phyloP scores from a whole-genome alignment of 1,140 invertebrate species.

The Trypoxylus dichotomus region DNA sequence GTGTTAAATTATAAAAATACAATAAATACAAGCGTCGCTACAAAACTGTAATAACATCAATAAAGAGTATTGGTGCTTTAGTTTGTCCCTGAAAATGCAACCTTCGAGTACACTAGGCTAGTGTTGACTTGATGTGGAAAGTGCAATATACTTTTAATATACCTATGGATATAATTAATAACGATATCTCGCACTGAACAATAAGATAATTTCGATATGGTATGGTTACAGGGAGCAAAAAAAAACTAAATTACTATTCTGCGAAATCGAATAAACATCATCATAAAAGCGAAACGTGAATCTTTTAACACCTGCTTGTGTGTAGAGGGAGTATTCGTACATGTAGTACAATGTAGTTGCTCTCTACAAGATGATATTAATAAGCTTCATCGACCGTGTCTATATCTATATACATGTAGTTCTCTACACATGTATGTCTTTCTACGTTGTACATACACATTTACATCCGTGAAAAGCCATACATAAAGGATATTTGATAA shows the following conservation, averaged over 20 bases:
- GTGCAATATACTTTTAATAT: neutral
- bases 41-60: neutral
- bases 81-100: neutral
- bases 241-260: constrained; percentile 15
- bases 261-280: constrained; percentile 17
- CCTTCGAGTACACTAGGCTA: neutral
- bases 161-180: constrained; percentile 7
- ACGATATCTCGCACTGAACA: neutral
- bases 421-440: no score
- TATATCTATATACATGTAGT: neutral
- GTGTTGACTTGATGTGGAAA: neutral
- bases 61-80: neutral
- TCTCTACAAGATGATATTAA: neutral
- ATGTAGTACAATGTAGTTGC: neutral
- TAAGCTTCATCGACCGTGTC: neutral
- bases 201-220: constrained; percentile 1
- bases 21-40: no score
- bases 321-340: neutral
- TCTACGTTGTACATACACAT: neutral
- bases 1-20: no score
- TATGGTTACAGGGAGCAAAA: neutral
- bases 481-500: constrained; percentile 17
- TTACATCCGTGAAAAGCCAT: neutral
- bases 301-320: constrained; percentile 4
- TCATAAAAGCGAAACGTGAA: constrained; percentile 12